Evolutionary conservation across 2,113 vertebrate species (phyloP).

Genomic region (Hippocampus abdominalis): DNA sequence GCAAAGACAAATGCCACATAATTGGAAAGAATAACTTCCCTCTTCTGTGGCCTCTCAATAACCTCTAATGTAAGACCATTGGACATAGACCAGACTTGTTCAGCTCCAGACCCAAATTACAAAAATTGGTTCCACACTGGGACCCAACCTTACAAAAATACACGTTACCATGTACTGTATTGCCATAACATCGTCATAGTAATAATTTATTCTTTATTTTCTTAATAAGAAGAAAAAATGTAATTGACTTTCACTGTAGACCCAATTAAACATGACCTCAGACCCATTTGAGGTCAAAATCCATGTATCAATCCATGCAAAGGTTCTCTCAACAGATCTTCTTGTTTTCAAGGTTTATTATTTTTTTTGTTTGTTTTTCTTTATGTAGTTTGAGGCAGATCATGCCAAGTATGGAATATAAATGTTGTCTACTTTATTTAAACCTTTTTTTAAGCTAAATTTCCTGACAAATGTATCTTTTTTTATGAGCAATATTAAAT

Average conservation of each 20-base stretch:
- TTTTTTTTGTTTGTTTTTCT: background rate
- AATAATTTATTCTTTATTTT: background rate
- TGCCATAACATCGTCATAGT: background rate
- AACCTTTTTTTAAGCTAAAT: background rate
- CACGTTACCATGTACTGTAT: background rate
- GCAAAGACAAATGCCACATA: slow-evolving; percentile 40
- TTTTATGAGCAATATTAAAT: too few relatives aligned
- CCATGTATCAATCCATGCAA: background rate
- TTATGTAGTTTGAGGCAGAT: background rate
- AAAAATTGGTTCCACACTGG: background rate
- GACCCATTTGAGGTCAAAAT: background rate
- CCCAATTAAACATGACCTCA: background rate
- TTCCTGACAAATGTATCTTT: background rate
- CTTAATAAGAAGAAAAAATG: background rate
- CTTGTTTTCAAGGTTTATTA: slow-evolving; percentile 14
- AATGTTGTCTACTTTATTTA: background rate
- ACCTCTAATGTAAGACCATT: slow-evolving; percentile 14
- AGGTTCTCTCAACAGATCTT: background rate
- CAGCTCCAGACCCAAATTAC: background rate
- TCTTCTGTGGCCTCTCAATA: slow-evolving; percentile 19
- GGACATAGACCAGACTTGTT: background rate
- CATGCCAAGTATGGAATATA: background rate
- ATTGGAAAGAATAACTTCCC: slow-evolving; percentile 14
- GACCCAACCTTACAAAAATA: background rate
- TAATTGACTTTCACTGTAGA: background rate